phyloP scores from a whole-genome alignment of 2,888 invertebrate genomes.

The Drosophila hamatofila region DNA sequence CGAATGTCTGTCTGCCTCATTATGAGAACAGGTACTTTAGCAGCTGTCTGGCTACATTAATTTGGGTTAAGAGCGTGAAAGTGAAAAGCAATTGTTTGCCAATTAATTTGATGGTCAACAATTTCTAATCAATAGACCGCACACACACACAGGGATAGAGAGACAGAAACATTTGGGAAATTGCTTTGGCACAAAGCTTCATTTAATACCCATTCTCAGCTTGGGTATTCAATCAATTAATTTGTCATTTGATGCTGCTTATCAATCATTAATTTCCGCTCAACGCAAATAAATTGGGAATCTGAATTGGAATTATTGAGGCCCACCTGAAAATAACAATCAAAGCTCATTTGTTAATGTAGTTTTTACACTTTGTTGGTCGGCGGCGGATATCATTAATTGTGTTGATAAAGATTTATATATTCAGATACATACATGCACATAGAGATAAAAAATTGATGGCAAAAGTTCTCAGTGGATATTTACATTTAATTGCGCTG shows the following conservation, averaged over 20 bases:
- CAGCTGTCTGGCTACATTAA: neutral
- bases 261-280: constrained; percentile 58
- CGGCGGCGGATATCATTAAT: constrained; percentile 45
- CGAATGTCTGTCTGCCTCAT: neutral
- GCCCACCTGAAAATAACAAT: constrained; percentile 46
- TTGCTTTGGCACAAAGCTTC: constrained; percentile 36
- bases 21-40: neutral
- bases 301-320: constrained; percentile 3
- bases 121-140: constrained; percentile 33
- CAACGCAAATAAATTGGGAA: constrained; percentile 14
- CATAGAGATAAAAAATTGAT: neutral
- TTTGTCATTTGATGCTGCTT: constrained; percentile 69
- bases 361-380: constrained; percentile 38
- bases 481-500: constrained; percentile 28
- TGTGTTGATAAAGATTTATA: constrained; percentile 11
- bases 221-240: constrained; percentile 63
- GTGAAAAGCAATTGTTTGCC: constrained; percentile 29
- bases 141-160: constrained; percentile 17
- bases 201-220: constrained; percentile 36
- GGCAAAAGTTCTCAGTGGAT: constrained; percentile 30
- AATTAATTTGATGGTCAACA: constrained; percentile 41
- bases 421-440: neutral
- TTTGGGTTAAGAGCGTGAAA: constrained; percentile 15
- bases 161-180: constrained; percentile 18
- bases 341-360: constrained; percentile 50